These are phyloP conservation scores for Brienomyrus longianalis DNA, from an alignment of 2,113 vertebrate genomes.

Conservation along the genomic window DNA sequence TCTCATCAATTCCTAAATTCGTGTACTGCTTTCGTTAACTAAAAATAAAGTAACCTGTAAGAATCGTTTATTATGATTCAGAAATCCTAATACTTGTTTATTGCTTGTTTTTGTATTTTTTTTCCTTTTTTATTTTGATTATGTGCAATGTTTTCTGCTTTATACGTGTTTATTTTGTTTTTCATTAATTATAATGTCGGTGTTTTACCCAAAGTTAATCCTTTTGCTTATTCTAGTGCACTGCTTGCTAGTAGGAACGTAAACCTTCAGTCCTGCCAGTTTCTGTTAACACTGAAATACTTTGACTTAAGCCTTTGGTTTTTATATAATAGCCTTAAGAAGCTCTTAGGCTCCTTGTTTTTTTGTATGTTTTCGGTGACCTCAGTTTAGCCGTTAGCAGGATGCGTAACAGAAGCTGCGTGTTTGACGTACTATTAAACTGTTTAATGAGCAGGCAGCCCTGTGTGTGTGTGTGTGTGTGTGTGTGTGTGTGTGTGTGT, in stretches of 20 bases:
- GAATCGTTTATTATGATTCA: not conserved
- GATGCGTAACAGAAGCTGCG: not conserved
- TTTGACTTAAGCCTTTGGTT: not conserved
- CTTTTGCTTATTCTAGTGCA: not conserved
- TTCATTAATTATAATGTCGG: not conserved
- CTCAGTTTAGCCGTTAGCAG: slow-evolving; percentile 16
- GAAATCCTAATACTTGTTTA: not conserved
- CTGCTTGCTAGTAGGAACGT: not conserved
- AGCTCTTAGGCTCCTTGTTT: too few species aligned
- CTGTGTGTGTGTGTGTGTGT: not conserved
- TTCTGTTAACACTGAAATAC: not conserved
- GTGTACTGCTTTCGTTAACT: not conserved
- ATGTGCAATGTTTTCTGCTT: not conserved
- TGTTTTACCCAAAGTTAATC: not conserved
- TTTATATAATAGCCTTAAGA: not conserved
- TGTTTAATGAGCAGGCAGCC: slow-evolving; percentile 24
- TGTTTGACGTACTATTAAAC: slow-evolving; percentile 8
- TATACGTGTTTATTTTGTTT: not conserved
- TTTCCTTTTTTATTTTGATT: not conserved
- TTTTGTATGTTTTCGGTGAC: slow-evolving; percentile 17
- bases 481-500: not conserved
- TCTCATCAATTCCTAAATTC: slow-evolving; percentile 24
- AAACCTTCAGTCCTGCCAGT: not conserved
- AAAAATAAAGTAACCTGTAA: not conserved
- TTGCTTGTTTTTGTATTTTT: not conserved